These are phyloP conservation scores for Seira ritae DNA, from an alignment of 2,888 invertebrate genomes.

Conservation along the genomic window DNA sequence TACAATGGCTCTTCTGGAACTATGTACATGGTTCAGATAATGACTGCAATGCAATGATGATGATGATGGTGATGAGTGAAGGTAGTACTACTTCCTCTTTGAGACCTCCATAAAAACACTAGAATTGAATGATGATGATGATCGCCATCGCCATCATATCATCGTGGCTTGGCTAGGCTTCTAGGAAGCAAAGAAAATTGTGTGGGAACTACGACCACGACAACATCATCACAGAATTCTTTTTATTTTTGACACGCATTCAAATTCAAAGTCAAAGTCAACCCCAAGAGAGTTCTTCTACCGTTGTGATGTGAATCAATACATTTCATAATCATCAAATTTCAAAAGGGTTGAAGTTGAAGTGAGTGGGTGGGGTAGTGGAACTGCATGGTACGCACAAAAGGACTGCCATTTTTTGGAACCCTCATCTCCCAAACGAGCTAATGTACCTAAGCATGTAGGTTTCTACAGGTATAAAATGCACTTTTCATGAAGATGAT, in stretches of 20 bases:
- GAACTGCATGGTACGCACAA: conserved; percentile 26
- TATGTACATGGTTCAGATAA: too few species aligned
- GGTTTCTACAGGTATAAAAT: too few species aligned
- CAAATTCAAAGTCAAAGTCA: not conserved
- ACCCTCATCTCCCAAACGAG: too few species aligned
- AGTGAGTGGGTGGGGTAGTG: conserved; percentile 9
- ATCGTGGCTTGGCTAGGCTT: too few species aligned
- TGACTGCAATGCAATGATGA: not conserved
- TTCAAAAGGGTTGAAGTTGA: conserved; percentile 15
- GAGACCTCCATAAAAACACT: conserved; percentile 14
- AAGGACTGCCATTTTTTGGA: too few species aligned
- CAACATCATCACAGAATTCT: not conserved
- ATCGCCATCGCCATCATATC: too few species aligned
- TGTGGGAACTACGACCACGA: not conserved
- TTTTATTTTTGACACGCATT: not conserved
- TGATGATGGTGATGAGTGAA: conserved; percentile 10
- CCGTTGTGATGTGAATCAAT: too few species aligned
- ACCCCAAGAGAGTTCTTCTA: not conserved
- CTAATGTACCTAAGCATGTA: too few species aligned
- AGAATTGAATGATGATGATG: not conserved
- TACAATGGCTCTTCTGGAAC: too few species aligned
- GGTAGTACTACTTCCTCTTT: conserved; percentile 33
- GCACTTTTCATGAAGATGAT: too few species aligned
- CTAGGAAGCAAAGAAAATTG: not conserved
- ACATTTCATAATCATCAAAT: not conserved